Percentiles rank a stretch among this genome's conserved stretches.
phyloP scores from a whole-genome alignment of 2,888 invertebrate genomes.

The Timandra comae region DNA sequence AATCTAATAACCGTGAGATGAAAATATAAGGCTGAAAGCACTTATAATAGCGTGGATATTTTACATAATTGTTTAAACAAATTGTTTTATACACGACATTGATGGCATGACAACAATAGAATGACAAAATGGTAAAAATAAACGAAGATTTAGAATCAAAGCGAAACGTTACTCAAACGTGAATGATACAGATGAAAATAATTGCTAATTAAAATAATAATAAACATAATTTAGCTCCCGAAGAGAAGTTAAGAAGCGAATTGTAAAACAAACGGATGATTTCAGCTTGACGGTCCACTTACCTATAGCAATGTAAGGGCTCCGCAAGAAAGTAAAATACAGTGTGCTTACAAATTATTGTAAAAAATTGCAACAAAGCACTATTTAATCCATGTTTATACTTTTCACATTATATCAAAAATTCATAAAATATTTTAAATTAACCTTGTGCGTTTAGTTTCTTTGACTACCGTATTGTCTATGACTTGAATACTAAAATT shows the following conservation, averaged over 20 bases:
- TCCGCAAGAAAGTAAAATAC: slow-evolving; percentile 76
- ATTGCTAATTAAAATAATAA: slow-evolving; percentile 49
- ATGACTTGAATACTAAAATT: not conserved
- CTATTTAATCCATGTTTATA: slow-evolving; percentile 22
- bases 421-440: not conserved
- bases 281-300: slow-evolving; percentile 67
- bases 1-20: slow-evolving; percentile 4
- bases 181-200: slow-evolving; percentile 47
- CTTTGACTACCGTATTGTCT: not conserved
- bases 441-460: not conserved
- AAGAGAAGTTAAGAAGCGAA: slow-evolving; percentile 51
- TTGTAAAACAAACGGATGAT: slow-evolving; percentile 48
- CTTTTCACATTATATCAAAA: slow-evolving; percentile 1
- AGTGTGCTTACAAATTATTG: slow-evolving; percentile 68
- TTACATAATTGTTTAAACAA: slow-evolving; percentile 8
- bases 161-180: slow-evolving; percentile 74
- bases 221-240: slow-evolving; percentile 33
- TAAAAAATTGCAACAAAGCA: slow-evolving; percentile 45
- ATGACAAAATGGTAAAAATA: slow-evolving; percentile 46
- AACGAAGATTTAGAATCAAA: slow-evolving; percentile 64
- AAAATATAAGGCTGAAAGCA: slow-evolving; percentile 16
- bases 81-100: slow-evolving; percentile 19
- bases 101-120: slow-evolving; percentile 8
- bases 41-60: slow-evolving; percentile 22
- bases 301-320: slow-evolving; percentile 75